Evolutionary conservation across 2,113 vertebrate species (phyloP).

Genomic region (Diadophis punctatus): DNA sequence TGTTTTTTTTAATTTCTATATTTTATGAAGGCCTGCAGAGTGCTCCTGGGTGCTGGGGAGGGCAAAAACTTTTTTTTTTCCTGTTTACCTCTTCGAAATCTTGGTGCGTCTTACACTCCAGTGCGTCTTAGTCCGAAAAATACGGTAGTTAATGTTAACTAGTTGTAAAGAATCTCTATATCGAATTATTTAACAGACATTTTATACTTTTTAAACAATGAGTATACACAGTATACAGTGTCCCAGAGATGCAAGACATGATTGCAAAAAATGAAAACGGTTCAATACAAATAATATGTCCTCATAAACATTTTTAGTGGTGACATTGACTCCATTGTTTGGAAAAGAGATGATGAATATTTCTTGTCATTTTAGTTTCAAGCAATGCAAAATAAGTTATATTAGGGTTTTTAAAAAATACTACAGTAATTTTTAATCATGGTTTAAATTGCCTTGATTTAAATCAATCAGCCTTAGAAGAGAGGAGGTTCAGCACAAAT

Average conservation of each 20-base stretch:
- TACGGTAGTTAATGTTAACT: neutral
- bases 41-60: too few relatives aligned
- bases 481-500: neutral
- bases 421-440: neutral
- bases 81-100: too few relatives aligned
- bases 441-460: neutral
- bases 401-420: neutral
- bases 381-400: neutral
- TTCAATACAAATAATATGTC: neutral
- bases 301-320: neutral
- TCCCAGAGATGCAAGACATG: too few relatives aligned
- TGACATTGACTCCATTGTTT: neutral
- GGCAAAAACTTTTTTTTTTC: too few relatives aligned
- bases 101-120: too few relatives aligned
- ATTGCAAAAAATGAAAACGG: neutral
- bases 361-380: neutral
- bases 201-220: neutral
- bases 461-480: neutral
- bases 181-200: neutral
- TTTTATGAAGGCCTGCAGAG: neutral
- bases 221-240: too few relatives aligned
- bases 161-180: neutral
- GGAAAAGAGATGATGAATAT: neutral
- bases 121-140: too few relatives aligned
- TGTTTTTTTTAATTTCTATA: neutral